Evolutionary conservation across 2,797 vertebrate species (phyloP), one percentile per base, ranked within the genome.

Genomic region (Gadopsis marmoratus): DNA sequence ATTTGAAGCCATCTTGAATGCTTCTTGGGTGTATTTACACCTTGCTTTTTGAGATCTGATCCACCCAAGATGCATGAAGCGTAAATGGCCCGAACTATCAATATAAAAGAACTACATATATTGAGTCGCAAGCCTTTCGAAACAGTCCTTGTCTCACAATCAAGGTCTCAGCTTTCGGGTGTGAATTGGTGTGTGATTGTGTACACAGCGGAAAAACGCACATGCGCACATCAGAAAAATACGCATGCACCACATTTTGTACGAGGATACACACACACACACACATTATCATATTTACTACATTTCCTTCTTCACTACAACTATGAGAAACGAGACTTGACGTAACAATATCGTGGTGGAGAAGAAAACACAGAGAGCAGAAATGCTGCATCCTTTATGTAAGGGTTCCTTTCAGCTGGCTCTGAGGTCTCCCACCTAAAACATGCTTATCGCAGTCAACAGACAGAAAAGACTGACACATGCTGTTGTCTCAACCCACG

Each of bases 401-500:
- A 39, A 29, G 2, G 5, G 54, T 68, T 79, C 48, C 54, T 64
- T 79, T 76, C 53, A 60, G 66, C 39, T 31, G 60, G 60, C 53
- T 75, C 56, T 23, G 41, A 82, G 74, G 74, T 81, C 75, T 80
- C 81, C 61, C 76, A 79, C 83, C 75, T 78, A 78, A 78, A 86
- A 86, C 62, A 66, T 56, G 65, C 89, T 94, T 93, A 95, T 94
- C 86, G 50, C 87, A 69, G 77, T 89, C 81, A 74, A 84, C 93
- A 92, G 91, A 84, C 90, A 83, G 84, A 72, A 53, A 87, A 74
- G 82, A 89, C 73, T 72, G 90, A 92, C 90, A 89, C 70, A 62
- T 67, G 86, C 90, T 92, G 93, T 92, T 91, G 88, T 93, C 76
- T 90, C 90, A 75, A 47, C 87, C 88, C 82, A 89, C 86, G n/a